Conservation (phyloP, 2,888 invertebrate species). For the Calliphora vomitoria region DNA sequence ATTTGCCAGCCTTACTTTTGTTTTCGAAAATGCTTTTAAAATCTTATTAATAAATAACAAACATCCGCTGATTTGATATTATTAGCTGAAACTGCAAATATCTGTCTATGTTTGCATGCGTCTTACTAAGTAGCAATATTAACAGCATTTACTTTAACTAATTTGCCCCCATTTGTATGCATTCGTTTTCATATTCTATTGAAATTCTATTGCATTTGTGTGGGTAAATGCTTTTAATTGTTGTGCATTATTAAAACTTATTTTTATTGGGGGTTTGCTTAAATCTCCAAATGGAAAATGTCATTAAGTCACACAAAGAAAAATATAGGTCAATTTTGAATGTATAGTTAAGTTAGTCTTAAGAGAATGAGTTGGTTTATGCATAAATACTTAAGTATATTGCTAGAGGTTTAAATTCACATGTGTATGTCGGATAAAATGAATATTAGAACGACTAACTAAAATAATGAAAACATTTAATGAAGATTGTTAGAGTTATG, state of each 20-base stretch:
- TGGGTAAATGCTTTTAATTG: constrained; percentile 48
- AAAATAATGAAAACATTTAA: too few relatives aligned
- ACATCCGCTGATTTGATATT: constrained; percentile 36
- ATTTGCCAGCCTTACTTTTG: neutral
- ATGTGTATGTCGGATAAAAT: too few relatives aligned
- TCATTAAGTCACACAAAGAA: constrained; percentile 1
- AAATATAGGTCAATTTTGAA: neutral
- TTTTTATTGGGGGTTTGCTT: constrained; percentile 10
- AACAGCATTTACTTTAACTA: neutral
- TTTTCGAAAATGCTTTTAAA: constrained; percentile 59
- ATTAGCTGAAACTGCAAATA: neutral
- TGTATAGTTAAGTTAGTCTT: neutral
- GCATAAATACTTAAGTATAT: neutral
- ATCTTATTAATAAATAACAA: constrained; percentile 61
- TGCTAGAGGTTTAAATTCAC: neutral
- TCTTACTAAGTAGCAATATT: neutral
- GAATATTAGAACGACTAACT: neutral
- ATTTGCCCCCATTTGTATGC: neutral
- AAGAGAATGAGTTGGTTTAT: neutral
- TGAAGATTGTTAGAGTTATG: too few relatives aligned
- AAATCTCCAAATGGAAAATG: constrained; percentile 14
- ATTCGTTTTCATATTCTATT: constrained; percentile 8
- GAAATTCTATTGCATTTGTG: neutral
- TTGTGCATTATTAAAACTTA: constrained; percentile 35
- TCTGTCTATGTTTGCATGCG: neutral